phyloP scores from a whole-genome alignment of 2,797 vertebrate species.

The Scarus forsteni region DNA sequence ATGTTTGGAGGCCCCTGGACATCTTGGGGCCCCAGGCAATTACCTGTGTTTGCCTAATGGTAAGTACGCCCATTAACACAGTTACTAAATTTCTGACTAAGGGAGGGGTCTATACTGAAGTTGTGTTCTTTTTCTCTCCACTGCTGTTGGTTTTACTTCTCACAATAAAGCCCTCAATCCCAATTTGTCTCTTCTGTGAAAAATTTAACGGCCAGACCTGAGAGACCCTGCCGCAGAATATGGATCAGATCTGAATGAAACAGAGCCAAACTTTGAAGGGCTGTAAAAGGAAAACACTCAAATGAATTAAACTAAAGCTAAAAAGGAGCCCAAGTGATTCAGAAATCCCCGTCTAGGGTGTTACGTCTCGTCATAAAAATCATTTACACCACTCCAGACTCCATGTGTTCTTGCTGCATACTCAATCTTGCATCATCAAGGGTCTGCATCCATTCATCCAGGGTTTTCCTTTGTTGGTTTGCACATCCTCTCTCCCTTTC shows the following conservation, averaged over 20 bases:
- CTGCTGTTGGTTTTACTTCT: conserved; percentile 5
- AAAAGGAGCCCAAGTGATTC: neutral
- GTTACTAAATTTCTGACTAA: no score
- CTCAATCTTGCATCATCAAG: conserved; percentile 30
- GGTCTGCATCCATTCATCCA: conserved; percentile 3
- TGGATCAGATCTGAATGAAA: conserved; percentile 13
- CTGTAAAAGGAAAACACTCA: conserved; percentile 14
- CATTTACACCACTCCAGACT: conserved; percentile 4
- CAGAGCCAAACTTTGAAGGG: conserved; percentile 2
- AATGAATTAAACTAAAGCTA: neutral
- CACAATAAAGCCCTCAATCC: conserved; percentile 1
- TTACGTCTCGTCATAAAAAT: conserved; percentile 8
- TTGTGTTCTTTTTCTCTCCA: no score
- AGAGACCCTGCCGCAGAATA: conserved; percentile 1
- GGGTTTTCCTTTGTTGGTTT: conserved; percentile 26
- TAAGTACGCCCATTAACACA: no score
- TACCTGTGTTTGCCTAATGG: no score
- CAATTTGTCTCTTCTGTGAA: conserved; percentile 12
- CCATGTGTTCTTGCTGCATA: neutral
- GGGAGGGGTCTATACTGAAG: no score
- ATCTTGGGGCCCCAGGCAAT: no score
- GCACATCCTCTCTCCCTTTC: conserved; percentile 13
- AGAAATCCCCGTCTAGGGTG: neutral
- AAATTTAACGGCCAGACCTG: conserved; percentile 7
- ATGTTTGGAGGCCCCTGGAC: no score